Percentiles rank a stretch among this genome's conserved stretches.
Evolutionary conservation across 2,797 vertebrate genomes (phyloP).

Genomic region (Phataginus tetradactyla): DNA sequence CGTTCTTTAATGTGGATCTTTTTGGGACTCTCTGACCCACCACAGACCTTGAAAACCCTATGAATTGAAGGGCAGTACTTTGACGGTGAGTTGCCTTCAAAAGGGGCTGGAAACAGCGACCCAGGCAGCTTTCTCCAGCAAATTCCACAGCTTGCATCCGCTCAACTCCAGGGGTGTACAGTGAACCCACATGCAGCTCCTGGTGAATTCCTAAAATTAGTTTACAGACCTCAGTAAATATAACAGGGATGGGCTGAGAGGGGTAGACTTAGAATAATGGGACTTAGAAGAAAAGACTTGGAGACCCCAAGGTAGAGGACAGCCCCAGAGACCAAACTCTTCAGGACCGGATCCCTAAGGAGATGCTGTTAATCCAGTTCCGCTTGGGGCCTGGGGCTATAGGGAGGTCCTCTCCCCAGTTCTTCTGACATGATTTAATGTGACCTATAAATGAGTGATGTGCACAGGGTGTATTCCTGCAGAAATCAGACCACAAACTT

Average conservation of each 20-base stretch:
- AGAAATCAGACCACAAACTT: background rate
- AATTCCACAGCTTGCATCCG: background rate
- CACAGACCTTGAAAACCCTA: conserved; percentile 62
- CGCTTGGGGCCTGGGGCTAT: background rate
- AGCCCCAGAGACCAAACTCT: background rate
- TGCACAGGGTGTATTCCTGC: background rate
- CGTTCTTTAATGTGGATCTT: conserved; percentile 74
- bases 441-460: background rate
- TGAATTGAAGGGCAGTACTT: background rate
- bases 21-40: conserved; percentile 62
- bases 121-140: background rate
- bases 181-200: background rate
- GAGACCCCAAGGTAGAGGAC: background rate
- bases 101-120: background rate
- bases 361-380: background rate
- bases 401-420: background rate
- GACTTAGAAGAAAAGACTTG: background rate
- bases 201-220: conserved; percentile 28
- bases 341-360: background rate
- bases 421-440: background rate
- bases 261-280: background rate
- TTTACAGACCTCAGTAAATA: conserved; percentile 31
- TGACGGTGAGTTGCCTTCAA: background rate
- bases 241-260: background rate
- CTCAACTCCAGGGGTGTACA: background rate